Evolutionary conservation across 2,113 vertebrate species (phyloP), one percentile per base, ranked within the genome.

Genomic region (Platichthys flesus): DNA sequence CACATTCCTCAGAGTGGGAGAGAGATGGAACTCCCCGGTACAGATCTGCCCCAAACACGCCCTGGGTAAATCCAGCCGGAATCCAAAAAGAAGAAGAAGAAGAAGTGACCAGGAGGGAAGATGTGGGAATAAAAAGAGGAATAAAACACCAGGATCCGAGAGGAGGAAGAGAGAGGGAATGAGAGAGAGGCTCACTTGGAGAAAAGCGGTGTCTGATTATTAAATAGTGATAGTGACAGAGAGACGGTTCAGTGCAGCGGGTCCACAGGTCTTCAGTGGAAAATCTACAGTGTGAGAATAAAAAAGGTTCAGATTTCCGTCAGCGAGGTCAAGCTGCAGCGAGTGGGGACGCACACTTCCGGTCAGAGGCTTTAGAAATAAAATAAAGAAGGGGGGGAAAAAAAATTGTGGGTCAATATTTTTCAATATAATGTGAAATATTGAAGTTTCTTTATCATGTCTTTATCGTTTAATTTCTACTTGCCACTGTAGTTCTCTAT

Each of bases 1-100:
- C 94, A 95, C 94, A 95, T 94, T 94, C 94, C 93, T 93, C 89
- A 87, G 87, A 81, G 67, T 84, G 14, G 16, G 14, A 49, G 47
- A 75, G 87, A 92, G 91, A 86, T 66, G 57, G 81, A 89, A 91
- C 89, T 91, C 92, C 90, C 81, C 79, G 88, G 76, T 9, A 45
- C 88, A 68, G 71, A 57, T 74, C 81, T 35, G 8, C 84, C 80
- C 40, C 10, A 40, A 65, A 93, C 88, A 92, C 93, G 85, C 91
- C 93, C 91, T 89, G 71, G 28, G 82, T 67, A 87, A 85, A 88
- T 85, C 86, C 89, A 74, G n/a, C 55, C 12, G 55, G 58, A 67
- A 61, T 45, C 28, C 28, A 28, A 31, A 31, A 26, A 24, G 14
- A 21, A 4, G 13, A 28, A 4, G 13, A 28, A 59, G 15, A 61